Evolutionary conservation across 2,888 invertebrate species (phyloP), one percentile per base, ranked within the genome.

Genomic region (Gasteruption jaculator): DNA sequence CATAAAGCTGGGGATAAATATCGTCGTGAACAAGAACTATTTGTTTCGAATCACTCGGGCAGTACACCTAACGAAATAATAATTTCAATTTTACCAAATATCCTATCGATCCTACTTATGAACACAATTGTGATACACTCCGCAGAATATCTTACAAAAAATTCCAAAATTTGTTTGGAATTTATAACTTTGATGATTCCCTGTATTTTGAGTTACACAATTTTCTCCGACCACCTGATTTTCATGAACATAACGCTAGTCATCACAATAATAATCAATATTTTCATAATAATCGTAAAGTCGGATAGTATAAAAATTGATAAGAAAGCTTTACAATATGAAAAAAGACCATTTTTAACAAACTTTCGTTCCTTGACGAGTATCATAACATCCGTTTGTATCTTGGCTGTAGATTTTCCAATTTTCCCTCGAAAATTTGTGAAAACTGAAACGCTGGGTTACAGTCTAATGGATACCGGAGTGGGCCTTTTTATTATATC

Each of bases 391-490:
- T 79, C 80, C 1, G 75, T 90, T 39, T 86, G 86, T 49, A 96
- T 99, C 53, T 73, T 97, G 43, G 97, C 92, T 1, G 93, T 99
- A 0, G 99, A 99, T 71, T 99, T 99, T 65, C 74, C 74, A 32
- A 74, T 84, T 36, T 97, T 93, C 66, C 95, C 96, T 0, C 73
- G 86, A 32, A 74, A 82, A 54, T 86, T 90, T 68, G 87, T 88
- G 0, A 99, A 99, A 73, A 91, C 92, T 0, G 87, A 89, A 61
- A 77, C 71, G 0, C 90, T 78, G 73, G 95, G 96, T 0, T 87
- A 81, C 57, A 85, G 91, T 63, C 68, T 94, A 18, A 99, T 99
- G 99, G 99, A 99, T 65, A 79, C 87, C 7, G 97, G 97, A 7
- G 95, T 96, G 3, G 95, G 94, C 0, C 71, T 89, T 12, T 97